phyloP scores from a whole-genome alignment of 37 sponge, comb jelly and placozoan genomes.

The Geodia barretti region DNA sequence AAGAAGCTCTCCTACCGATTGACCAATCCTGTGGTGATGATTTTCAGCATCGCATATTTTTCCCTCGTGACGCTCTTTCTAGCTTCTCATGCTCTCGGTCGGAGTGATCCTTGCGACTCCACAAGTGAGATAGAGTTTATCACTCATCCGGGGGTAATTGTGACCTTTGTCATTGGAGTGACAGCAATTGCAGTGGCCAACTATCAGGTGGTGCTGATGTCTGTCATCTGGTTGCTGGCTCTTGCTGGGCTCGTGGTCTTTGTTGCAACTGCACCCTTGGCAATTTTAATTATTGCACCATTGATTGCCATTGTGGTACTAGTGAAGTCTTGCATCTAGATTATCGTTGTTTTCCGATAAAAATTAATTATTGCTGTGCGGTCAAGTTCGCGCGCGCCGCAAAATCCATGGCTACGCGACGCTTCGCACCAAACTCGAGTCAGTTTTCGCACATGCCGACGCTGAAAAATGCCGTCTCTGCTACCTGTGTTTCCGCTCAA shows the following conservation, averaged over 20 bases:
- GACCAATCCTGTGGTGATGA: neutral
- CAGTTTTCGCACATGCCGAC: too few relatives aligned
- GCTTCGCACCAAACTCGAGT: too few relatives aligned
- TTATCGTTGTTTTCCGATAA: too few relatives aligned
- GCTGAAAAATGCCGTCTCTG: neutral
- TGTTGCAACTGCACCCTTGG: neutral
- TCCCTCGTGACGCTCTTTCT: neutral
- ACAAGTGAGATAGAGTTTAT: neutral
- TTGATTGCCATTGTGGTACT: neutral
- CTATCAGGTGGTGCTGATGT: neutral
- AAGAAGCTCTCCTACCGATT: neutral
- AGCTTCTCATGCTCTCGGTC: neutral
- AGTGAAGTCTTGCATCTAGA: neutral
- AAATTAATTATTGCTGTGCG: neutral
- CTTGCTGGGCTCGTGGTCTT: neutral
- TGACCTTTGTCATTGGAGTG: neutral
- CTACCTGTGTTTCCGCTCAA: constrained; percentile 6
- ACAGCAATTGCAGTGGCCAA: neutral
- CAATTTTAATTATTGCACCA: neutral
- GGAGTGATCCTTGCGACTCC: neutral
- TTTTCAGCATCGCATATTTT: neutral
- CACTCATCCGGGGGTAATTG: neutral
- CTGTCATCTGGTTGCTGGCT: neutral
- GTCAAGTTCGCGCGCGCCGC: neutral
- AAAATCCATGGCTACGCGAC: neutral